Evolutionary conservation across 1,140 invertebrate genomes (phyloP).

Genomic region (Neoseiulus cucumeris): DNA sequence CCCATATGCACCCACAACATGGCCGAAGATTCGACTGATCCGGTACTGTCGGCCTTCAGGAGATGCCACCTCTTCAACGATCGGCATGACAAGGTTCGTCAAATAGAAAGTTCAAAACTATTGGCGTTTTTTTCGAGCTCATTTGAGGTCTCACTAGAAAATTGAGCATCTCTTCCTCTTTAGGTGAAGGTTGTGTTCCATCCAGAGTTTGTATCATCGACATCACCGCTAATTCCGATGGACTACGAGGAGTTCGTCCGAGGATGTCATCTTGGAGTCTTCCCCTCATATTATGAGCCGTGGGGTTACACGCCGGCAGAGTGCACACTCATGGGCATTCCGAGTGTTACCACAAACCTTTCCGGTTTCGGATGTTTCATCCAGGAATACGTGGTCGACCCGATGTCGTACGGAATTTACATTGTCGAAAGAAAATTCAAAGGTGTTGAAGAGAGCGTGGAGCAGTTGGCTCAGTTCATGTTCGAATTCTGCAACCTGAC

Average conservation of each 20-base stretch:
- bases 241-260: conserved; percentile 39
- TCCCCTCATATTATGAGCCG: conserved; percentile 39
- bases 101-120: no score
- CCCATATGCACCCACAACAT: conserved; percentile 38
- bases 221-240: conserved; percentile 35
- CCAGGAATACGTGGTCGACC: conserved; percentile 33
- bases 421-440: conserved; percentile 34
- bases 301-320: conserved; percentile 39
- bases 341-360: conserved; percentile 35
- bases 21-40: conserved; percentile 27
- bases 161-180: no score
- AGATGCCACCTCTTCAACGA: conserved; percentile 33
- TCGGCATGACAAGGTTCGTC: conserved; percentile 32
- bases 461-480: conserved; percentile 32
- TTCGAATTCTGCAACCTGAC: conserved; percentile 25
- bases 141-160: no score
- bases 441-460: conserved; percentile 30
- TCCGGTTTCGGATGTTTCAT: conserved; percentile 38
- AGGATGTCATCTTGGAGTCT: conserved; percentile 37
- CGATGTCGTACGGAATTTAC: conserved; percentile 36
- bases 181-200: conserved; percentile 32
- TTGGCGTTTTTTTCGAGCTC: no score
- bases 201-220: conserved; percentile 36
- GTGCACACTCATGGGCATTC: conserved; percentile 38
- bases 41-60: conserved; percentile 31